Percentiles rank a stretch among this genome's conserved stretches.
Conservation (phyloP, 2,797 vertebrate species). For the Schizopygopsis malacanthus region DNA sequence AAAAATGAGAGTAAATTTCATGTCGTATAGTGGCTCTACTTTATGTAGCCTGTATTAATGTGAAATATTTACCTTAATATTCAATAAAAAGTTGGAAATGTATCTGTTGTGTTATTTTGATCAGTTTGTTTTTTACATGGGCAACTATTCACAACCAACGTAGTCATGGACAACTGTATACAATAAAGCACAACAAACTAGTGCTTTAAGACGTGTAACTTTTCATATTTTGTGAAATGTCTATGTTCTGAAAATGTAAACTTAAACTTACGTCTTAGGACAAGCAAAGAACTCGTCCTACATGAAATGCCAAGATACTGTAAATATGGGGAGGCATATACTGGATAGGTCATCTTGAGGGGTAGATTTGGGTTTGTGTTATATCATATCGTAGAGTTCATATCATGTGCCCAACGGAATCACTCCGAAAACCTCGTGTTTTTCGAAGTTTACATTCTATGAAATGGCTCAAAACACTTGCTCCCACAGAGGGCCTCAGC, state of each 20-base stretch:
- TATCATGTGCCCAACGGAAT: not conserved
- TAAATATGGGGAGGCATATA: too few species aligned
- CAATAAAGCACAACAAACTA: not conserved
- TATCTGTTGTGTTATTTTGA: conserved; percentile 37
- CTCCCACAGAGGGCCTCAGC: not conserved
- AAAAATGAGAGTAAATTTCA: conserved; percentile 97
- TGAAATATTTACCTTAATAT: conserved; percentile 99
- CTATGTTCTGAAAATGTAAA: not conserved
- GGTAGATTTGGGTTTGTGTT: too few species aligned
- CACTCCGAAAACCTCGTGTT: not conserved
- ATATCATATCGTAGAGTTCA: not conserved
- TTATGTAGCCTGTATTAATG: conserved; percentile 99
- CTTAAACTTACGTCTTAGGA: not conserved
- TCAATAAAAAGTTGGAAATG: conserved; percentile 92
- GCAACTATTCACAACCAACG: too few species aligned
- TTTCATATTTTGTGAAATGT: not conserved
- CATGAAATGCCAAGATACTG: not conserved
- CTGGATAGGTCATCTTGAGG: too few species aligned
- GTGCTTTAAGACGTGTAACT: not conserved
- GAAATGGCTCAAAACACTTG: not conserved
- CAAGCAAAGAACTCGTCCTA: not conserved
- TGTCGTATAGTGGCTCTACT: conserved; percentile 99
- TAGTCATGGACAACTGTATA: not conserved
- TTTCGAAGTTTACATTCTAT: not conserved
- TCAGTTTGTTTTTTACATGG: not conserved